Evolutionary conservation across 1,140 invertebrate species (phyloP), one percentile per base, ranked within the genome.

Genomic region (Saccostrea echinata): DNA sequence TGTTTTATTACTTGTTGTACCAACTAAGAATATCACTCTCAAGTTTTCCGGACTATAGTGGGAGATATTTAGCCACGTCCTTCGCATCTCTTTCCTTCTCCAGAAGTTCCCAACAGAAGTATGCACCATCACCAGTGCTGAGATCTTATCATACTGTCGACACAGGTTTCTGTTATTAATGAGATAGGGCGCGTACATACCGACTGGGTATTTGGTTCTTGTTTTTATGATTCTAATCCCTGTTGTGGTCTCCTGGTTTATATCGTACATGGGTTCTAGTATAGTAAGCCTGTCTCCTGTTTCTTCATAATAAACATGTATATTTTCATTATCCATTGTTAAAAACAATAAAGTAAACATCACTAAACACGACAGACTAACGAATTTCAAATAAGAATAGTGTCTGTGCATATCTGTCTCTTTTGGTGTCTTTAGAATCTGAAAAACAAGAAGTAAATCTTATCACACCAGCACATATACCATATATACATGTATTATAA

Each of bases 11-110:
- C 94, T 90, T 0, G 96, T 95, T 27, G 94, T 94, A 6, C 97
- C 97, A 27, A 98, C 87, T 6, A 98, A 94, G 93, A 98, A 98
- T 18, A 97, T 94, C 12, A 94, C 89, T 21, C 90, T 76, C 0
- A 93, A 80, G 85, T 83, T 88, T 6, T 90, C 89, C 0, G 89
- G 61, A 55, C 61, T 87, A 81, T 91, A 92, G 51, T 86, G 88
- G 12, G 85, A 84, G 24, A 91, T 88, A 82, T 94, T 93, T 4
- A 91, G 91, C 94, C 93, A 95, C 0, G 94, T 95, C 82, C 92
- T 86, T 24, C 94, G 87, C 51, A 95, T 91, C 13, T 90, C 51
- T 13, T 86, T 68, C 11, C 94, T 86, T 51, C 90, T 85, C 35
- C 91, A 88, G 76, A 91, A 92, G 87, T 94, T 91, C 21, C 57